phyloP scores from a whole-genome alignment of 2,888 invertebrate genomes.

The Myathropa florea region DNA sequence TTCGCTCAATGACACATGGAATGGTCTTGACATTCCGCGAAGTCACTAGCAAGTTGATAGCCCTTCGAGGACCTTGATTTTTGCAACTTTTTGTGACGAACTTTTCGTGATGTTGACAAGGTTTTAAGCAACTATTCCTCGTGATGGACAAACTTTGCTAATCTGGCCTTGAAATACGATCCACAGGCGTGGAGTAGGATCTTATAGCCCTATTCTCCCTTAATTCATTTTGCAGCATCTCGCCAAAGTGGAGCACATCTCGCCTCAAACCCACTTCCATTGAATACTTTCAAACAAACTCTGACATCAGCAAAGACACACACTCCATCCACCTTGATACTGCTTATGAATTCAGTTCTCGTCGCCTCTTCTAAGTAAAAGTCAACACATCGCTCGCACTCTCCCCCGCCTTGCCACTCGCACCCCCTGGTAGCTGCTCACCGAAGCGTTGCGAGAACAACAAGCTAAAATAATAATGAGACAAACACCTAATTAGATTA shows the following conservation, averaged over 20 bases:
- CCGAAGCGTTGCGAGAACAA: slow-evolving; percentile 15
- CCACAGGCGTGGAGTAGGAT: too few relatives aligned
- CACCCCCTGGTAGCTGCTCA: not conserved
- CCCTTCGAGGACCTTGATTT: too few relatives aligned
- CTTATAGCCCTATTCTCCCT: not conserved
- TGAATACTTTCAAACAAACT: not conserved
- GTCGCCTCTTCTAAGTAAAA: slow-evolving; percentile 26
- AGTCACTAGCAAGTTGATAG: too few relatives aligned
- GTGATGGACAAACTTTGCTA: too few relatives aligned
- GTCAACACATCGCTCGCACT: slow-evolving; percentile 35
- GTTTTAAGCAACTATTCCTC: too few relatives aligned
- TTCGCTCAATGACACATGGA: too few relatives aligned
- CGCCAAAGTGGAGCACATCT: not conserved
- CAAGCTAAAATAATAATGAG: slow-evolving; percentile 56
- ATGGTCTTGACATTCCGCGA: too few relatives aligned
- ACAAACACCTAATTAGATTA: slow-evolving; percentile 68
- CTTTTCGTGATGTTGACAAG: too few relatives aligned
- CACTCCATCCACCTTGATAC: not conserved
- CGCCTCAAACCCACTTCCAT: not conserved
- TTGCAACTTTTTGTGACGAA: too few relatives aligned
- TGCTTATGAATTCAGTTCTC: slow-evolving; percentile 27
- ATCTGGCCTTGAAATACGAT: not conserved
- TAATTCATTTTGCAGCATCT: not conserved
- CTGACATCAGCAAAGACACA: not conserved
- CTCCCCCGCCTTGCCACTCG: not conserved